Evolutionary conservation across 2,888 invertebrate genomes (phyloP).

Genomic region (Ennomos quercinarius): DNA sequence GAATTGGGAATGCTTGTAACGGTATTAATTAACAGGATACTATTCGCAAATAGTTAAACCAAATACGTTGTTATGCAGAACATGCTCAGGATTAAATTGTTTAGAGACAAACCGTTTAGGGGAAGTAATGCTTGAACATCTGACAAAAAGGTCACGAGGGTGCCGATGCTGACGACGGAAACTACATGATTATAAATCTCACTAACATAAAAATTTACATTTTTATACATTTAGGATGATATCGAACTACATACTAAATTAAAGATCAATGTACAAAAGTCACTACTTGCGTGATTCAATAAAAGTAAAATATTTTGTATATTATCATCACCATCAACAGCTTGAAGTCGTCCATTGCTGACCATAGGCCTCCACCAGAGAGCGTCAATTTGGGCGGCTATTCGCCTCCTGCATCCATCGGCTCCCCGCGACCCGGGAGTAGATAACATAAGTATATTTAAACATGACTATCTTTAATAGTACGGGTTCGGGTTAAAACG

Average conservation of each 20-base stretch:
- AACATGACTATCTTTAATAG: slow-evolving; percentile 1
- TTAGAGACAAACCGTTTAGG: slow-evolving; percentile 17
- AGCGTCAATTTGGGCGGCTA: too few species aligned
- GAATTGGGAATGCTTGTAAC: too few species aligned
- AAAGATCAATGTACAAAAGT: too few species aligned
- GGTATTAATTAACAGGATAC: too few species aligned
- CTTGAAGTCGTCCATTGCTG: too few species aligned
- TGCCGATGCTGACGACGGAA: background rate
- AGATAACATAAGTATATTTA: too few species aligned
- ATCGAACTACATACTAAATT: background rate
- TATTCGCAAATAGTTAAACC: slow-evolving; percentile 22
- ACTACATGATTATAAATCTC: slow-evolving; percentile 10
- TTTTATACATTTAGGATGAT: slow-evolving; percentile 10
- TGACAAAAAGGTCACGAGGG: slow-evolving; percentile 23
- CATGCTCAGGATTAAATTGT: slow-evolving; percentile 25
- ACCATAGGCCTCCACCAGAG: too few species aligned
- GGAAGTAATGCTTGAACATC: slow-evolving; percentile 17
- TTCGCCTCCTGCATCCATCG: too few species aligned
- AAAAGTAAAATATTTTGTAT: too few species aligned
- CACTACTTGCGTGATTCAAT: too few species aligned
- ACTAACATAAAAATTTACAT: slow-evolving; percentile 11
- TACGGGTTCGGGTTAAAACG: background rate
- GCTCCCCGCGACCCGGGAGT: too few species aligned
- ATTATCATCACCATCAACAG: too few species aligned
- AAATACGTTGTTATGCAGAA: slow-evolving; percentile 17